Conservation (phyloP, 1,140 invertebrate genomes). For the Drosophila repletoides region DNA sequence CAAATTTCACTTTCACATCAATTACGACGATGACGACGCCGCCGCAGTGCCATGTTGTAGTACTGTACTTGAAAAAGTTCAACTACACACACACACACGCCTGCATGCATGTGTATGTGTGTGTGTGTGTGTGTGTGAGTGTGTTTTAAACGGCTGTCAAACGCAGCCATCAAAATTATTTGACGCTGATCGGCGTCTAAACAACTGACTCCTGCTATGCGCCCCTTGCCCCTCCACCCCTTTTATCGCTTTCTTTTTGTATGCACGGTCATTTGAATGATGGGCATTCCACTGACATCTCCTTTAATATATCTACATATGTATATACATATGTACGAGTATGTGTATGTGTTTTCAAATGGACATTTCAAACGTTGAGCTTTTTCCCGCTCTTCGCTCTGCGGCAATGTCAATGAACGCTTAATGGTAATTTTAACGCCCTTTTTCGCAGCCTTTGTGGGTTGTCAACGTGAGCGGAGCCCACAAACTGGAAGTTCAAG, state of each 20-base stretch:
- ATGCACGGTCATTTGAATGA: not conserved
- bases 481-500: slow-evolving; percentile 41
- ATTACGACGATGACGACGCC: slow-evolving; percentile 52
- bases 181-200: slow-evolving; percentile 34
- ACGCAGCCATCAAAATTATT: slow-evolving; percentile 27
- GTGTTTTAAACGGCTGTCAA: slow-evolving; percentile 20
- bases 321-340: not conserved
- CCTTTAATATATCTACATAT: not conserved
- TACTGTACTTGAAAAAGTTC: slow-evolving; percentile 57
- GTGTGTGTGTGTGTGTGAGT: not conserved
- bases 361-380: slow-evolving; percentile 13
- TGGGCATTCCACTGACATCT: not conserved
- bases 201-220: slow-evolving; percentile 19
- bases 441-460: slow-evolving; percentile 23
- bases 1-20: slow-evolving; percentile 79
- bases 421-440: slow-evolving; percentile 36
- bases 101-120: not conserved
- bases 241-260: slow-evolving; percentile 31
- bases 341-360: slow-evolving; percentile 6
- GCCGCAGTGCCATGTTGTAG: slow-evolving; percentile 35
- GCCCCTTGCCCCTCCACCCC: not conserved
- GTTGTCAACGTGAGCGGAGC: slow-evolving; percentile 9
- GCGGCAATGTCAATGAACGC: slow-evolving; percentile 30
- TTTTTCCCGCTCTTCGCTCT: not conserved
- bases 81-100: slow-evolving; percentile 11